phyloP scores from a whole-genome alignment of 2,888 invertebrate species.

The Charanyca ferruginea region DNA sequence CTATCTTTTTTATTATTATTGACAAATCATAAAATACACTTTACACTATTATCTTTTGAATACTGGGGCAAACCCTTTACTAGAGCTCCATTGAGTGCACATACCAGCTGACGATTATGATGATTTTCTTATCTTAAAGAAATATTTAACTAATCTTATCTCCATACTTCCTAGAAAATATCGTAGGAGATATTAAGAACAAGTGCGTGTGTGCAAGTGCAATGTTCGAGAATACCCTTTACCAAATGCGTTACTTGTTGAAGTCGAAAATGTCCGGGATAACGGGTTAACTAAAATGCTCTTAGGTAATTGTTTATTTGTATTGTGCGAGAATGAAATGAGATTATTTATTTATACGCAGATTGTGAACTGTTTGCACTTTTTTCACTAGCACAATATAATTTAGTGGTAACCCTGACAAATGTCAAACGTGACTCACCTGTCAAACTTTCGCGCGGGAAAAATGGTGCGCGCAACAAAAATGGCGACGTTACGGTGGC shows the following conservation, averaged over 20 bases:
- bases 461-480: conserved; percentile 66
- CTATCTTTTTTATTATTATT: no score
- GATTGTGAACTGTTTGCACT: background rate
- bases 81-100: background rate
- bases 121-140: conserved; percentile 18
- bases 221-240: no score
- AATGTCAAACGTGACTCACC: conserved; percentile 79
- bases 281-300: no score
- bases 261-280: no score
- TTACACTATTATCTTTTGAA: conserved; percentile 10
- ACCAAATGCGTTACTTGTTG: no score
- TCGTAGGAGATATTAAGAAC: conserved; percentile 21
- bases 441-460: conserved; percentile 84
- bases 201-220: no score
- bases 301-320: no score
- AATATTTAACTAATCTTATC: conserved; percentile 26
- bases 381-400: background rate
- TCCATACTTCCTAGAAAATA: conserved; percentile 25
- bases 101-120: conserved; percentile 22
- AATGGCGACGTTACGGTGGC: conserved; percentile 66
- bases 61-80: background rate
- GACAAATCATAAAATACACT: no score
- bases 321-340: no score
- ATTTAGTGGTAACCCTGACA: conserved; percentile 49
- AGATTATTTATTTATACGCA: no score